Evolutionary conservation across 2,888 invertebrate genomes (phyloP).

Genomic region (Priocnemis perturbator): DNA sequence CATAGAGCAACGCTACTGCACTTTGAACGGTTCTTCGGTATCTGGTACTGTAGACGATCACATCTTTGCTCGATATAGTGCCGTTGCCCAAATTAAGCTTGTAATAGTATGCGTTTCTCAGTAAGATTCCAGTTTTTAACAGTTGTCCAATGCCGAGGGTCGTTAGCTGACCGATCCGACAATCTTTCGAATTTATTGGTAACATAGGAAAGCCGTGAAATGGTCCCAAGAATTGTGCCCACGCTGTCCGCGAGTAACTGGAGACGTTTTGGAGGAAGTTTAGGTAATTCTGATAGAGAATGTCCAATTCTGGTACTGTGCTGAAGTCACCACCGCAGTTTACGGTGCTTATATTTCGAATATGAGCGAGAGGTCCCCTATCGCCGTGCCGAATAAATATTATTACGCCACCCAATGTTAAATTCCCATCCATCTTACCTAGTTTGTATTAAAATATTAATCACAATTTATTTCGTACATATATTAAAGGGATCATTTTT

Average conservation of each 20-base stretch:
- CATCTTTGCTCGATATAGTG: slow-evolving; percentile 77
- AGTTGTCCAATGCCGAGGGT: slow-evolving; percentile 89
- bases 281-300: slow-evolving; percentile 64
- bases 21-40: slow-evolving; percentile 95
- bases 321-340: slow-evolving; percentile 83
- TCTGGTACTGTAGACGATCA: slow-evolving; percentile 86
- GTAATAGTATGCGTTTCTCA: slow-evolving; percentile 79
- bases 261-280: slow-evolving; percentile 67
- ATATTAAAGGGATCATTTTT: too few relatives aligned
- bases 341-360: slow-evolving; percentile 85
- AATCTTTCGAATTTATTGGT: slow-evolving; percentile 82
- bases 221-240: slow-evolving; percentile 86
- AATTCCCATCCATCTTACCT: slow-evolving; percentile 78
- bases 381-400: slow-evolving; percentile 92
- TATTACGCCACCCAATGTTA: slow-evolving; percentile 83
- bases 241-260: slow-evolving; percentile 75
- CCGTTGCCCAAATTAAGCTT: slow-evolving; percentile 74
- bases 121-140: slow-evolving; percentile 84
- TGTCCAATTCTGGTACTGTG: slow-evolving; percentile 59
- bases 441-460: slow-evolving; percentile 7
- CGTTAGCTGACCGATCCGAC: slow-evolving; percentile 91
- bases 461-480: neutral
- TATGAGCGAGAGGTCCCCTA: slow-evolving; percentile 89
- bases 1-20: slow-evolving; percentile 86
- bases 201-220: slow-evolving; percentile 90